Conservation (phyloP, 2,888 invertebrate species). For the Anthrax anthrax region DNA sequence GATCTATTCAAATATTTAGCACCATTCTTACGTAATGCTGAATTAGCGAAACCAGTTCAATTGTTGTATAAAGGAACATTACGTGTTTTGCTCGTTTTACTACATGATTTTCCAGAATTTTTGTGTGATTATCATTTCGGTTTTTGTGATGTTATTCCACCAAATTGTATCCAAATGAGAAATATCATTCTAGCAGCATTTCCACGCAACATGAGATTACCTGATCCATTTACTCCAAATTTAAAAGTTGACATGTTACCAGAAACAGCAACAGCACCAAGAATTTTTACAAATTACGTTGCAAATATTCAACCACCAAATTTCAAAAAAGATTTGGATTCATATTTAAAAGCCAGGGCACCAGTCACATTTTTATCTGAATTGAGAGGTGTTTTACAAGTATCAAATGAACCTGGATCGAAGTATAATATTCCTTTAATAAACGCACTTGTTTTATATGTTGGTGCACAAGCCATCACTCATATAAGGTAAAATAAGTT, state of each 20-base stretch:
- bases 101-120: slow-evolving; percentile 99
- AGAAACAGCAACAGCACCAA: slow-evolving; percentile 77
- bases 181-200: slow-evolving; percentile 96
- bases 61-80: slow-evolving; percentile 91
- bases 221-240: slow-evolving; percentile 97
- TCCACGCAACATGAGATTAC: slow-evolving; percentile 93
- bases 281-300: slow-evolving; percentile 78
- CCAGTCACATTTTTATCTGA: slow-evolving; percentile 94
- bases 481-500: slow-evolving; percentile 43
- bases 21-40: slow-evolving; percentile 93
- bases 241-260: slow-evolving; percentile 80
- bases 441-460: slow-evolving; percentile 95
- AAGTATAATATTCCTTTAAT: slow-evolving; percentile 91
- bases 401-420: slow-evolving; percentile 74
- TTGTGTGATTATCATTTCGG: slow-evolving; percentile 98
- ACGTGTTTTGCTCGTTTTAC: slow-evolving; percentile 80
- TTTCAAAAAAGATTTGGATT: slow-evolving; percentile 93
- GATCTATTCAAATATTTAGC: slow-evolving; percentile 94
- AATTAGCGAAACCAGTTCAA: slow-evolving; percentile 86
- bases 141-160: slow-evolving; percentile 97
- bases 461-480: slow-evolving; percentile 91
- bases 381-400: slow-evolving; percentile 77
- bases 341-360: slow-evolving; percentile 84
- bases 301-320: slow-evolving; percentile 71
- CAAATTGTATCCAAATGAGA: slow-evolving; percentile 98